Evolutionary conservation across 2,797 vertebrate genomes (phyloP).

Genomic region (Columba guinea): DNA sequence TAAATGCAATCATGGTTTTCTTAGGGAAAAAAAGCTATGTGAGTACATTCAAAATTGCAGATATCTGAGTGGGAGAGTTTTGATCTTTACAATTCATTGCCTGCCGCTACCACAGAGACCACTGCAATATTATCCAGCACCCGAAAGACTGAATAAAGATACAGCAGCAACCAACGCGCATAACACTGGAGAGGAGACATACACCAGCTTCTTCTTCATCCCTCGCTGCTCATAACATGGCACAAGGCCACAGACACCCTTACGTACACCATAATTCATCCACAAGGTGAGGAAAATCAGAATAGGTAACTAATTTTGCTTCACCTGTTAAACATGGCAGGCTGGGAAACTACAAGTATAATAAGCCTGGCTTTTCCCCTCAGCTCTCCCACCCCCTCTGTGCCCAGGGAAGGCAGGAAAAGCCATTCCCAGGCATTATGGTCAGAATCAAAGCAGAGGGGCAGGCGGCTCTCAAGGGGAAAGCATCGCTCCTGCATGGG

Average conservation of each 20-base stretch:
- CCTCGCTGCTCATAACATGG: not conserved
- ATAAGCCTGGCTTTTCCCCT: not conserved
- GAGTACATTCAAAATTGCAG: not conserved
- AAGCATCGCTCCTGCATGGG: accelerated
- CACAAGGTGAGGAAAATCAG: not conserved
- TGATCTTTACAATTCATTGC: not conserved
- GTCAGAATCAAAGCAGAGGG: not conserved
- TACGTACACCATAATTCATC: not conserved
- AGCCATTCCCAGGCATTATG: not conserved
- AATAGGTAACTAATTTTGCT: not conserved
- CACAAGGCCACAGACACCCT: not conserved
- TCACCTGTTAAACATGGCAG: not conserved
- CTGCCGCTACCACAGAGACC: not conserved
- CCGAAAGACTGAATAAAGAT: not conserved
- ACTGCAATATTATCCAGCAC: not conserved
- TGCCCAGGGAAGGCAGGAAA: not conserved
- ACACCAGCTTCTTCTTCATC: not conserved
- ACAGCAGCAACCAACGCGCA: accelerated
- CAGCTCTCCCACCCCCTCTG: not conserved
- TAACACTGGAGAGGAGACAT: not conserved
- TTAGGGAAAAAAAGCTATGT: not conserved
- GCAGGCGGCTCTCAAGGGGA: accelerated
- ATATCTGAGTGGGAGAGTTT: not conserved
- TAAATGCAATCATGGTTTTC: not conserved
- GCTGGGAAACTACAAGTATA: not conserved